Conservation (phyloP, 2,113 vertebrate genomes). For the Notechis scutatus region DNA sequence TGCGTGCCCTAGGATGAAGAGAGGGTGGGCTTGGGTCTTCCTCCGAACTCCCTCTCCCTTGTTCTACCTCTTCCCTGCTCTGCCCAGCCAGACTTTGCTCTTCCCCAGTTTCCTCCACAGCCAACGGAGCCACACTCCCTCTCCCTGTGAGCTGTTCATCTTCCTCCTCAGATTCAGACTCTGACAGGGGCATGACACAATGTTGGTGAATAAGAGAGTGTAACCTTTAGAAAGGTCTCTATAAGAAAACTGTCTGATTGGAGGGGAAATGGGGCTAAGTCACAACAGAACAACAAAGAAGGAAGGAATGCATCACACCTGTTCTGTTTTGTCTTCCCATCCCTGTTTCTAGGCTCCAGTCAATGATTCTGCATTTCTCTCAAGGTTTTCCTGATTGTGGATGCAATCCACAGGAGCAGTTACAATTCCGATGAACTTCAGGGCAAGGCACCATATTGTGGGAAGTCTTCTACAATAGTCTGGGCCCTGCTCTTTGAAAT, state of each 20-base stretch:
- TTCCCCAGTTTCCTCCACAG: no score
- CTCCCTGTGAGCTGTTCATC: no score
- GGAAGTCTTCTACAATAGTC: constrained; percentile 4
- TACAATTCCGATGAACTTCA: background rate
- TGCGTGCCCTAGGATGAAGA: no score
- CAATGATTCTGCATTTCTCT: background rate
- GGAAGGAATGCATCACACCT: background rate
- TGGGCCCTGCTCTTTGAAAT: constrained; percentile 36
- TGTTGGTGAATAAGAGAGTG: background rate
- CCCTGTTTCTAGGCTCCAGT: no score
- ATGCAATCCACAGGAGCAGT: background rate
- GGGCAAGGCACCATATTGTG: constrained; percentile 6
- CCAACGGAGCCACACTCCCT: no score
- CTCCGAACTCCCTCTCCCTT: no score
- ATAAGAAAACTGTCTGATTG: background rate
- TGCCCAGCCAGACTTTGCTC: no score
- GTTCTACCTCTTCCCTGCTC: no score
- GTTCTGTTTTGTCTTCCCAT: background rate
- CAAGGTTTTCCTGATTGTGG: background rate
- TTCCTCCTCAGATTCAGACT: no score
- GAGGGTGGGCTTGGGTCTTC: no score
- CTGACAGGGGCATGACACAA: background rate
- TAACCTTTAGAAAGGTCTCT: background rate
- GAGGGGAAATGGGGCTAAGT: background rate
- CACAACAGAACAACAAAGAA: background rate